These are phyloP conservation scores for Macrotis lagotis DNA, from an alignment of 2,113 vertebrate species.

Conservation along the genomic window DNA sequence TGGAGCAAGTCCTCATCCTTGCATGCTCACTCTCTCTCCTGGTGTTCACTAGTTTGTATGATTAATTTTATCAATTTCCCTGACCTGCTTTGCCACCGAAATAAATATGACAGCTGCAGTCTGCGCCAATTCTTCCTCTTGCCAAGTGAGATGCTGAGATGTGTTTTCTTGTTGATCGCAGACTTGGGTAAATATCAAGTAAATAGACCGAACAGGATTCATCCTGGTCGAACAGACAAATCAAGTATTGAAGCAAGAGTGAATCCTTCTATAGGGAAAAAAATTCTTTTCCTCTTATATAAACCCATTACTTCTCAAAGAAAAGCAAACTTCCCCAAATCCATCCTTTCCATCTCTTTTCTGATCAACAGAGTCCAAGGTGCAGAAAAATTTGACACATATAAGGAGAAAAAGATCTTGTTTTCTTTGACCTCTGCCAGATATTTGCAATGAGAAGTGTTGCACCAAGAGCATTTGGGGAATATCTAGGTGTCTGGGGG, in stretches of 20 bases:
- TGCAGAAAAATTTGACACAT: neutral
- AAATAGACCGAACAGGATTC: slow-evolving; percentile 83
- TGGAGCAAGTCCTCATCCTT: slow-evolving; percentile 80
- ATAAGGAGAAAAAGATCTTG: neutral
- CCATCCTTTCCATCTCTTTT: neutral
- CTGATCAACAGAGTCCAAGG: neutral
- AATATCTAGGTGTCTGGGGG: neutral
- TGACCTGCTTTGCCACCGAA: slow-evolving; percentile 87
- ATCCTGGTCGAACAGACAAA: slow-evolving; percentile 79
- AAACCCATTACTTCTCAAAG: slow-evolving; percentile 57
- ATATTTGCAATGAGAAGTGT: neutral
- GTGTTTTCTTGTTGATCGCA: slow-evolving; percentile 83
- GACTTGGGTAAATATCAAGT: slow-evolving; percentile 84
- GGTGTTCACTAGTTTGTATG: slow-evolving; percentile 87
- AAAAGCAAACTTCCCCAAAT: slow-evolving; percentile 52
- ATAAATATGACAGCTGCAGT: slow-evolving; percentile 86
- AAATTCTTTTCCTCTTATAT: slow-evolving; percentile 40
- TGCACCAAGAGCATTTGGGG: neutral
- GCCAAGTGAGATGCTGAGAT: slow-evolving; percentile 85
- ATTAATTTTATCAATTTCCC: slow-evolving; percentile 89
- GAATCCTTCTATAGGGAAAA: slow-evolving; percentile 55
- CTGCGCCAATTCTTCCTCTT: slow-evolving; percentile 85
- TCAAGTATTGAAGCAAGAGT: slow-evolving; percentile 74
- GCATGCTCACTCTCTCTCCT: slow-evolving; percentile 79
- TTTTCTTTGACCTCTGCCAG: neutral